Conservation (phyloP, 2,113 vertebrate genomes). For the Ceyx cyanopectus region DNA sequence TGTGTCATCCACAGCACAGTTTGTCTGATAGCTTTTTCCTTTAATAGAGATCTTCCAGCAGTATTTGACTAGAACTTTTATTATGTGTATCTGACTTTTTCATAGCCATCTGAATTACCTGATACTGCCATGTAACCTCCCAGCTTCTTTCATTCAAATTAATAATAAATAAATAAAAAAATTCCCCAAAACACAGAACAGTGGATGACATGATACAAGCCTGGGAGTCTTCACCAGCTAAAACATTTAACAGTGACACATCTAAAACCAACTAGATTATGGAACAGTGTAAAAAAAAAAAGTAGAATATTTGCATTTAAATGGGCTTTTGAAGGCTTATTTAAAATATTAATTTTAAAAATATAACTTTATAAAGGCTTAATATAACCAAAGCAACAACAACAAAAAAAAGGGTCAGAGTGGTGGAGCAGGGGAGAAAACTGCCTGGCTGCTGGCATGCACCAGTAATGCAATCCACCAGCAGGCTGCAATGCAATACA, state of each 20-base stretch:
- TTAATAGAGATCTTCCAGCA: not conserved
- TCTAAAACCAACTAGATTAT: not conserved
- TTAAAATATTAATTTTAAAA: not conserved
- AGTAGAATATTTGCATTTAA: not conserved
- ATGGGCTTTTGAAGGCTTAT: not conserved
- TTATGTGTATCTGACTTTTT: not conserved
- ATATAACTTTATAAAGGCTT: not conserved
- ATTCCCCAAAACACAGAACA: not conserved
- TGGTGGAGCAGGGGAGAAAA: not conserved
- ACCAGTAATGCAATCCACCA: not conserved
- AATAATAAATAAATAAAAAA: not conserved
- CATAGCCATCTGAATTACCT: not conserved
- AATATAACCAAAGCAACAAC: not conserved
- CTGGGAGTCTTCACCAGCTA: not conserved
- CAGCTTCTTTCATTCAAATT: not conserved
- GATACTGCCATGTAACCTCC: not conserved
- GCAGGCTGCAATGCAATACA: conserved; percentile 20
- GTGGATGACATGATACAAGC: not conserved
- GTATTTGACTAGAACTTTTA: not conserved
- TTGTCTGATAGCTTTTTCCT: not conserved
- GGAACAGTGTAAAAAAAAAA: not conserved
- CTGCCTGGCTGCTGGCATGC: not conserved
- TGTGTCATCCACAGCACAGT: not conserved
- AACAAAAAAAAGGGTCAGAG: not conserved
- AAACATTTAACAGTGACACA: not conserved